Percentiles rank a stretch among this genome's conserved stretches.
Conservation (phyloP, 2,113 vertebrate species). For the Charadrius vociferus region DNA sequence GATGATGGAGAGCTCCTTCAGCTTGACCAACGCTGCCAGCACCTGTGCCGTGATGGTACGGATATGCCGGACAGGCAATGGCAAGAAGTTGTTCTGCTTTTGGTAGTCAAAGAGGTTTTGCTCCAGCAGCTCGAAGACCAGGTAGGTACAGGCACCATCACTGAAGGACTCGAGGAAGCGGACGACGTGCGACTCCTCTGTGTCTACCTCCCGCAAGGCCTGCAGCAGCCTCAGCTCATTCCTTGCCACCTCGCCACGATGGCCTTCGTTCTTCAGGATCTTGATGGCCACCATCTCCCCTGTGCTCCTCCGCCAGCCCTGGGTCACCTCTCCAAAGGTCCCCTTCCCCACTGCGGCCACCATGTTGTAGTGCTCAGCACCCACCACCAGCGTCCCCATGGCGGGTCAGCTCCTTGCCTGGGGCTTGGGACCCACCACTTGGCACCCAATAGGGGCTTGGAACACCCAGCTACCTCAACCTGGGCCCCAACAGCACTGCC, state of each 20-base stretch:
- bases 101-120: slow-evolving; percentile 81
- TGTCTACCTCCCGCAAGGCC: slow-evolving; percentile 51
- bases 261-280: slow-evolving; percentile 61
- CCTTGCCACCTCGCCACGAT: slow-evolving; percentile 53
- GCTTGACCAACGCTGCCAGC: slow-evolving; percentile 70
- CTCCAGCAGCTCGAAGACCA: slow-evolving; percentile 81
- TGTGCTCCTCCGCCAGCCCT: slow-evolving; percentile 70
- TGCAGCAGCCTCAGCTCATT: slow-evolving; percentile 75
- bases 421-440: background rate
- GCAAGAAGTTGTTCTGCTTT: slow-evolving; percentile 74
- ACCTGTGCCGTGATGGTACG: slow-evolving; percentile 74
- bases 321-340: slow-evolving; percentile 79
- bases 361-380: slow-evolving; percentile 61
- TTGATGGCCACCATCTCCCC: slow-evolving; percentile 81
- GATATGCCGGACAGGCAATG: slow-evolving; percentile 71
- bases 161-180: slow-evolving; percentile 76
- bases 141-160: slow-evolving; percentile 60
- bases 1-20: slow-evolving; percentile 80
- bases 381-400: slow-evolving; percentile 70
- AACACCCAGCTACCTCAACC: background rate
- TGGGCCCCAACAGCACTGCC: background rate
- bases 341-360: slow-evolving; percentile 74
- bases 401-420: background rate
- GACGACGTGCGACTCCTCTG: slow-evolving; percentile 70
- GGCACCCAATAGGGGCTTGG: background rate